Conservation (phyloP, 2,113 vertebrate species). For the Hydrochoerus hydrochaeris region DNA sequence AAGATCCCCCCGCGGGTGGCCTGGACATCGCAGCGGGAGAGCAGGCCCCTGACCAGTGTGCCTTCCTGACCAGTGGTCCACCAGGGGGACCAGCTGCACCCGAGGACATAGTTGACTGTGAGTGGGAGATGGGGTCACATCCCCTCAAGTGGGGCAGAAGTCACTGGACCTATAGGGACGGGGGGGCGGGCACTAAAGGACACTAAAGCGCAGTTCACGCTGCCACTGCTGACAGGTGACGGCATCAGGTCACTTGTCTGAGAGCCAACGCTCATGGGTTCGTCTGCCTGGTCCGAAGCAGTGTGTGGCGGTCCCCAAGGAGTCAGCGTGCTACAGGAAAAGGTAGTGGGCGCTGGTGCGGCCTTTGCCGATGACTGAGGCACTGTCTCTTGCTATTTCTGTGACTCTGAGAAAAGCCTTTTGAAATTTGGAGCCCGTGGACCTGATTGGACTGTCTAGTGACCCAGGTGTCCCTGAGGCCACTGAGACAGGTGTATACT, state of each 20-base stretch:
- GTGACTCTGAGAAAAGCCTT: not conserved
- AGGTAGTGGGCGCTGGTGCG: not conserved
- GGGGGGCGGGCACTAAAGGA: too few species aligned
- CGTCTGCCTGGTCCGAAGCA: fast-evolving
- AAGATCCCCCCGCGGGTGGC: too few species aligned
- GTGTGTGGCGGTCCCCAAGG: not conserved
- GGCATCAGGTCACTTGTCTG: not conserved
- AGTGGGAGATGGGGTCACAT: too few species aligned
- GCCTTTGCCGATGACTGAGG: not conserved
- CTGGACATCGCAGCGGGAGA: too few species aligned
- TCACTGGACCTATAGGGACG: not conserved
- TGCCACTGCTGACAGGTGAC: not conserved
- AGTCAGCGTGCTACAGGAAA: not conserved
- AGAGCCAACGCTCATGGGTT: not conserved
- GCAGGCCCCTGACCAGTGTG: too few species aligned
- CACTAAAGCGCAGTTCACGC: fast-evolving
- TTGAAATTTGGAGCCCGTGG: not conserved
- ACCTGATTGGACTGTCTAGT: not conserved
- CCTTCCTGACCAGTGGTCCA: too few species aligned
- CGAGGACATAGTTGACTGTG: too few species aligned
- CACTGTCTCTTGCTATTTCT: not conserved
- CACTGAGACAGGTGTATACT: not conserved
- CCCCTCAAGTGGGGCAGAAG: not conserved
- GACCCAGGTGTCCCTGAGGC: not conserved
- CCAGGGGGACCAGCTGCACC: too few species aligned